Evolutionary conservation across 1,140 invertebrate genomes (phyloP), one percentile per base, ranked within the genome.

Genomic region (Trichomalopsis sarcophagae): DNA sequence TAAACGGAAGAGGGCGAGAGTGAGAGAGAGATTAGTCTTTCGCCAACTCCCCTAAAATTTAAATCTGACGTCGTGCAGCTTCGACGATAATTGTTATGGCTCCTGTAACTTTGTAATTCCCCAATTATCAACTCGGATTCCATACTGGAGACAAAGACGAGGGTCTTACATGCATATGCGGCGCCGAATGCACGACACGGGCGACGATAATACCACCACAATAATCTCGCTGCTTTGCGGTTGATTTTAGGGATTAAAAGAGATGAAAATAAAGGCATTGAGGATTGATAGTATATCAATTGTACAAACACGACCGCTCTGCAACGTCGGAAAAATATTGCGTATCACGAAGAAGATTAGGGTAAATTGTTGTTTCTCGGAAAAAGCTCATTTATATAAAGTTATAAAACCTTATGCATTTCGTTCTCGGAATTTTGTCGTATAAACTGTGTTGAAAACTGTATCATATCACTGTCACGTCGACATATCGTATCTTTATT

Each of bases 91-190:
- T 84, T 69, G 47, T 84, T 84, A 69, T 50, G n/a, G 30, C n/a
- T 76, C 47, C 7, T n/a, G 10, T 33, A 82, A 36, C 14, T 81
- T 81, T 75, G 69, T 62, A 82, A 74, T n/a, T 82, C 33, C n/a
- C 81, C 14, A 82, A 74, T 82, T 82, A 74, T 81, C 47, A 40
- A 69, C 47, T 68, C 78, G 50, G 36, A 69, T 81, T 75, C n/a
- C 27, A n/a, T 21, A 14, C 47, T 3, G 27, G 69, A 23, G 30
- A 81, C 30, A 33, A 44, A 71, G 33, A 14, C 14, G 36, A 30
- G 23, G 68, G 17, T 33, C 30, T 71, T 33, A 33, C 36, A 40
- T 44, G 7, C 33, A 36, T 27, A 30, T 13, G 27, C 27, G 7
- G n/a, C n/a, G 0, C 17, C 17, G 66, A 69, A 9, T 27, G 0